phyloP scores from a whole-genome alignment of 1,140 invertebrate genomes.

The Heterodera carotae region DNA sequence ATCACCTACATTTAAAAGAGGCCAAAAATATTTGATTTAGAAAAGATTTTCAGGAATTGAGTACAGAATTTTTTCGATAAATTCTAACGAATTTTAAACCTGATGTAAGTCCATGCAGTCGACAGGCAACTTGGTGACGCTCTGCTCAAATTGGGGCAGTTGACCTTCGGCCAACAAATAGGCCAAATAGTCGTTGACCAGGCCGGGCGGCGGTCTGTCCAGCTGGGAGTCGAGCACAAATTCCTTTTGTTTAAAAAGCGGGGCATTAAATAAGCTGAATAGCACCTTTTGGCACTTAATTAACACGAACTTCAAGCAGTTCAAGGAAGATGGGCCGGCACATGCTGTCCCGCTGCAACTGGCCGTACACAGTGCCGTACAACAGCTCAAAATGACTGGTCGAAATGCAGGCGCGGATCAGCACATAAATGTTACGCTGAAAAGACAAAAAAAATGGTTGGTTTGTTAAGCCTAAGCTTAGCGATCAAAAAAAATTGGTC shows the following conservation, averaged over 20 bases:
- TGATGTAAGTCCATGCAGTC: conserved; percentile 85
- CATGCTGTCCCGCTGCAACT: conserved; percentile 66
- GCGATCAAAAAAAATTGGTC: too few species aligned
- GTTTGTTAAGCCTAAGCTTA: too few species aligned
- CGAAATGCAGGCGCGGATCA: conserved; percentile 51
- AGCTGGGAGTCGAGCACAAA: conserved; percentile 70
- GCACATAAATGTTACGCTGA: conserved; percentile 51
- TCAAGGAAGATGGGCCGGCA: conserved; percentile 70
- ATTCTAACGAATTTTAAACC: conserved; percentile 66
- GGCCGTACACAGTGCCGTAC: conserved; percentile 43
- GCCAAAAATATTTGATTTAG: conserved; percentile 4
- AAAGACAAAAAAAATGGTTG: too few species aligned
- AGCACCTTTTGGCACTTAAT: not conserved
- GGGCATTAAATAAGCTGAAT: not conserved
- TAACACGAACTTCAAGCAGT: conserved; percentile 66
- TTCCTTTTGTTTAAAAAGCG: conserved; percentile 66
- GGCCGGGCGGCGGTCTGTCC: conserved; percentile 68
- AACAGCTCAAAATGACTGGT: conserved; percentile 46
- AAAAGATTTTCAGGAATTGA: not conserved
- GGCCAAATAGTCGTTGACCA: conserved; percentile 71
- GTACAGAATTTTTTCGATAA: not conserved
- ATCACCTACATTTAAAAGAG: conserved; percentile 69
- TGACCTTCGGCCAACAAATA: conserved; percentile 67
- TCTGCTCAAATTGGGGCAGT: conserved; percentile 75
- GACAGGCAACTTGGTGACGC: conserved; percentile 80